A percentile compares a stretch with the other conserved stretches of the same genome.
These are phyloP conservation scores for Pherbina coryleti DNA, from an alignment of 2,888 invertebrate species.

Conservation along the genomic window DNA sequence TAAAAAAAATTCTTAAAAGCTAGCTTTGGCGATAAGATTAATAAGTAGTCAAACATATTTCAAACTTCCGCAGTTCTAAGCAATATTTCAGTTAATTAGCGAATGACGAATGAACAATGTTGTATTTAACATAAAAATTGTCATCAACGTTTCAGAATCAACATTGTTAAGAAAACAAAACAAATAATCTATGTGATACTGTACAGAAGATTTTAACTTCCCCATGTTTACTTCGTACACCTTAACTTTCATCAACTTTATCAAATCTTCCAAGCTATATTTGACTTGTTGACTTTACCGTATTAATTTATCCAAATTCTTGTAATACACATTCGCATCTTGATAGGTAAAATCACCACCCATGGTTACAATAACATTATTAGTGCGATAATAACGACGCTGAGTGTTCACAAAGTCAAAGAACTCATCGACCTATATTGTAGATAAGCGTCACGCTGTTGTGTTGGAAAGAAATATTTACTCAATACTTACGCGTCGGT, in stretches of 20 bases:
- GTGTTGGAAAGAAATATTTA: slow-evolving; percentile 59
- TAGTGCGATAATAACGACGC: slow-evolving; percentile 74
- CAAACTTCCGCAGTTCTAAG: too few species aligned
- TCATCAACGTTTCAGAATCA: too few species aligned
- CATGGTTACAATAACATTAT: slow-evolving; percentile 88
- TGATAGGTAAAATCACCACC: slow-evolving; percentile 92
- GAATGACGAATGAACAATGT: too few species aligned
- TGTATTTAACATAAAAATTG: too few species aligned
- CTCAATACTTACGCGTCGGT: slow-evolving; percentile 76
- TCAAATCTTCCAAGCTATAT: not conserved
- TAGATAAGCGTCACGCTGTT: slow-evolving; percentile 90
- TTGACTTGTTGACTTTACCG: slow-evolving; percentile 59
- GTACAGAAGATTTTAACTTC: too few species aligned
- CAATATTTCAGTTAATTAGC: too few species aligned
- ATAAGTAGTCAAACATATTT: too few species aligned
- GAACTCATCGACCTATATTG: slow-evolving; percentile 73
- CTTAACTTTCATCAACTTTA: slow-evolving; percentile 42
- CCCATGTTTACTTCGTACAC: slow-evolving; percentile 22
- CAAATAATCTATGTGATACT: too few species aligned
- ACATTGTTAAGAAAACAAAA: too few species aligned
- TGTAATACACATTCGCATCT: slow-evolving; percentile 84
- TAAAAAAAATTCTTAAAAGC: too few species aligned
- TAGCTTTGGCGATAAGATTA: too few species aligned
- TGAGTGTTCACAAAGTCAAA: slow-evolving; percentile 73
- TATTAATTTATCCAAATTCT: slow-evolving; percentile 88